Base-by-base conservation (phyloP, 2,888 invertebrate species). In the Sinelater perroti region DNA sequence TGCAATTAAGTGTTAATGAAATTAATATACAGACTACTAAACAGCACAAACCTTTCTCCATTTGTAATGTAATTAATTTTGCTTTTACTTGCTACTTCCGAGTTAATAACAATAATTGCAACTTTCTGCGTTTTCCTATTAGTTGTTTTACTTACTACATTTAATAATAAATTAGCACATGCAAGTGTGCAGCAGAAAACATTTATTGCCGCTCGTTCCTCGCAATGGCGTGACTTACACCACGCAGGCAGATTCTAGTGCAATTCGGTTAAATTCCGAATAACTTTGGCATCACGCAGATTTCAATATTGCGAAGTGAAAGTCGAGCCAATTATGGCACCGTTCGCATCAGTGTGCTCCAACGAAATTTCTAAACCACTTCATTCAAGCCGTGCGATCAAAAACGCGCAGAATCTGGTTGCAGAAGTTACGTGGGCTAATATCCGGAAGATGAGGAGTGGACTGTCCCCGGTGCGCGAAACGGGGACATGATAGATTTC, bases 291-390 rank as follows among this genome's bases (percentile, higher is more conserved):
- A 24, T 20, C 21, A 24, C 24, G 14, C 13, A 7, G 16, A 26
- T 51, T 28, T 38, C 8, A 40, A 31, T 13, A 50, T 50, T 14
- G 16, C 26, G 10, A 50, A 51, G 50, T 51, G 50, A 51, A 51
- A 51, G 50, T 38, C 26, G 40, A 28, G 18, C 30, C 30, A 40
- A 28, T 51, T 24, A 33, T 35, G 30, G 31, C 40, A 30, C 24
- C 11, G n/a, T 20, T 38, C 30, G 30, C 50, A 51, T 51, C 50
- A 51, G n/a, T 20, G 36, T 2, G 30, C 31, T 20, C 31, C 21
- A 40, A 38, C 1, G 38, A n/a, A 38, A 28, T 50, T 50, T 50
- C 36, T 50, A 50, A 20, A 18, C 11, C 7, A 8, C 8, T 20
- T 51, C 20, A 30, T 28, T 38, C 18, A 38, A 20, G 28, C 10